These are phyloP conservation scores for Andrena praecox DNA, from an alignment of 2,888 invertebrate genomes.

Conservation along the genomic window DNA sequence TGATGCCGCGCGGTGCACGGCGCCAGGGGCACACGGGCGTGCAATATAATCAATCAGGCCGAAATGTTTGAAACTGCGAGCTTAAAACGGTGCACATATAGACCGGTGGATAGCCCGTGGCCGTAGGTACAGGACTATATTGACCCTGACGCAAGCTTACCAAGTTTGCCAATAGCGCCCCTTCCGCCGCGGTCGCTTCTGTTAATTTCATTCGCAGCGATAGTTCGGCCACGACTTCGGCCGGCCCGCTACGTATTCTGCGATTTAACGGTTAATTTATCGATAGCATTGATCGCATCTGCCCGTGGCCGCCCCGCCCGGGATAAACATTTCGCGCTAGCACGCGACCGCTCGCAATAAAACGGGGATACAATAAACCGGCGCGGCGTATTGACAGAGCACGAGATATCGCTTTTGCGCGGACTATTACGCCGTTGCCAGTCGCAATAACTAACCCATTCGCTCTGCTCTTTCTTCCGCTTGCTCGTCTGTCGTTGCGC, in stretches of 20 bases:
- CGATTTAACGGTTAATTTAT: slow-evolving; percentile 67
- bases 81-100: slow-evolving; percentile 54
- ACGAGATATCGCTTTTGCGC: slow-evolving; percentile 40
- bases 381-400: slow-evolving; percentile 47
- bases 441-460: slow-evolving; percentile 39
- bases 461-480: slow-evolving; percentile 22
- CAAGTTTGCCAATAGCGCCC: slow-evolving; percentile 67
- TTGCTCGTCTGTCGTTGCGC: neutral
- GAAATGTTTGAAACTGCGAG: slow-evolving; percentile 55
- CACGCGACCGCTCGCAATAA: slow-evolving; percentile 50
- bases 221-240: slow-evolving; percentile 55
- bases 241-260: slow-evolving; percentile 38
- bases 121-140: slow-evolving; percentile 35
- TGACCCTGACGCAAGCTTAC: slow-evolving; percentile 62
- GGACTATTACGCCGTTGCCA: slow-evolving; percentile 28
- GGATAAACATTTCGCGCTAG: slow-evolving; percentile 47
- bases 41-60: slow-evolving; percentile 57
- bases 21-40: slow-evolving; percentile 1
- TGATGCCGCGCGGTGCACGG: slow-evolving; percentile 3
- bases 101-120: slow-evolving; percentile 30
- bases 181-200: slow-evolving; percentile 64
- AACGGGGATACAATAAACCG: slow-evolving; percentile 51
- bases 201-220: slow-evolving; percentile 64
- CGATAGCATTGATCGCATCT: slow-evolving; percentile 61
- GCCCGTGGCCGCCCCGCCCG: neutral